Conservation (phyloP, 2,888 invertebrate genomes). For the Trichogramma evanescens region DNA sequence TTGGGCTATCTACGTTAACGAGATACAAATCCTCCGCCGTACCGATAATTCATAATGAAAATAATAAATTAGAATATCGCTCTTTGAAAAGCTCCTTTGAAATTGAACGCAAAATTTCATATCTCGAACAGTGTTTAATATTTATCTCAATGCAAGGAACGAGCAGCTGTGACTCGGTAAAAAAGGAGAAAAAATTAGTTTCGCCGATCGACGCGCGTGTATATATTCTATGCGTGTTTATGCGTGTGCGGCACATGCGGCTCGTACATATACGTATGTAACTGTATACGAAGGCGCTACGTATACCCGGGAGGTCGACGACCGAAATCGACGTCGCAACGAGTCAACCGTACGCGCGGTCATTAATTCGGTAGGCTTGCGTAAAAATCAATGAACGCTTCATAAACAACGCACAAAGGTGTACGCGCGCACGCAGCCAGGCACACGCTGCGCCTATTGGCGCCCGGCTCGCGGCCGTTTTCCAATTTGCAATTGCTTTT, state of each 20-base stretch:
- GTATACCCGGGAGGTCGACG: constrained; percentile 16
- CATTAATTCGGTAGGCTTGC: constrained; percentile 42
- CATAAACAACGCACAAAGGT: constrained; percentile 40
- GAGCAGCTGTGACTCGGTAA: too few relatives aligned
- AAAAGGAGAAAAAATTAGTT: too few relatives aligned
- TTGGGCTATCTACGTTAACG: background rate
- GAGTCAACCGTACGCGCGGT: constrained; percentile 27
- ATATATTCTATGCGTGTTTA: too few relatives aligned
- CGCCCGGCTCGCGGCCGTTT: constrained; percentile 38
- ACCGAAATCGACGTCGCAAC: constrained; percentile 37
- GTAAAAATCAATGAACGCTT: constrained; percentile 49
- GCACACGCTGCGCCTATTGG: constrained; percentile 8
- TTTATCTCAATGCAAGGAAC: background rate
- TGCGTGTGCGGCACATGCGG: too few relatives aligned
- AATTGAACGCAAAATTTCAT: background rate
- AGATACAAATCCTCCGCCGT: background rate
- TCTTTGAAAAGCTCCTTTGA: too few relatives aligned
- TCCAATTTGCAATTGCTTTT: constrained; percentile 49
- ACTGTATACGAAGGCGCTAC: too few relatives aligned
- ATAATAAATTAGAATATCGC: too few relatives aligned
- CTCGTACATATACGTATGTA: too few relatives aligned
- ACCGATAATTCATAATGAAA: too few relatives aligned
- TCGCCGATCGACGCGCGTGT: constrained; percentile 1
- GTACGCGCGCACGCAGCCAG: background rate
- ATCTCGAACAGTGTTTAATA: background rate